Conservation (phyloP, 2,797 vertebrate genomes). For the Phataginus tricuspis region DNA sequence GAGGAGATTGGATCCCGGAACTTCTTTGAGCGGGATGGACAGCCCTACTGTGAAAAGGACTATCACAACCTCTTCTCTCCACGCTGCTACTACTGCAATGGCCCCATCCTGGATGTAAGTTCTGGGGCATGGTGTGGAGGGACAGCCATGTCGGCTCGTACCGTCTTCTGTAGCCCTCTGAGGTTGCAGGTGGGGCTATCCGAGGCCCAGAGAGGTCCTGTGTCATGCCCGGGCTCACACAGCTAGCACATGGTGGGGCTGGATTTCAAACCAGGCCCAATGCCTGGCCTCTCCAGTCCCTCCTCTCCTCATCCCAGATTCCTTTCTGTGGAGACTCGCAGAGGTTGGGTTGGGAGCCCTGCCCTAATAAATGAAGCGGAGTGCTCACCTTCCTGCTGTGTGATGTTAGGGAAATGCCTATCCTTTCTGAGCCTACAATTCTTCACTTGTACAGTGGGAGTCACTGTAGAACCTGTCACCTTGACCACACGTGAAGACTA, state of each 20-base stretch:
- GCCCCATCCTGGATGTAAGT: slow-evolving; percentile 94
- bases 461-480: neutral
- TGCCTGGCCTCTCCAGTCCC: neutral
- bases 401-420: neutral
- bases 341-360: neutral
- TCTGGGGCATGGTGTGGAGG: accelerated
- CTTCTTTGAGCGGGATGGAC: slow-evolving; percentile 96
- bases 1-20: slow-evolving; percentile 97
- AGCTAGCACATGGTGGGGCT: neutral
- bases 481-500: accelerated
- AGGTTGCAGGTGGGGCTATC: neutral
- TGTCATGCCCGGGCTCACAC: neutral
- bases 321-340: neutral
- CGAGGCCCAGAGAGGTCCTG: neutral
- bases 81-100: slow-evolving; percentile 96
- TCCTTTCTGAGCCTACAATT: neutral
- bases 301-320: neutral
- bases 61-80: slow-evolving; percentile 97
- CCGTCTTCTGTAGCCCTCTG: accelerated
- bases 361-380: neutral
- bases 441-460: neutral
- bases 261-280: neutral
- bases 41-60: slow-evolving; percentile 96
- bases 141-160: accelerated
- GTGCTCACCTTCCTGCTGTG: accelerated